phyloP scores from a whole-genome alignment of 2,888 invertebrate species.

The Dolichopus griseipennis region DNA sequence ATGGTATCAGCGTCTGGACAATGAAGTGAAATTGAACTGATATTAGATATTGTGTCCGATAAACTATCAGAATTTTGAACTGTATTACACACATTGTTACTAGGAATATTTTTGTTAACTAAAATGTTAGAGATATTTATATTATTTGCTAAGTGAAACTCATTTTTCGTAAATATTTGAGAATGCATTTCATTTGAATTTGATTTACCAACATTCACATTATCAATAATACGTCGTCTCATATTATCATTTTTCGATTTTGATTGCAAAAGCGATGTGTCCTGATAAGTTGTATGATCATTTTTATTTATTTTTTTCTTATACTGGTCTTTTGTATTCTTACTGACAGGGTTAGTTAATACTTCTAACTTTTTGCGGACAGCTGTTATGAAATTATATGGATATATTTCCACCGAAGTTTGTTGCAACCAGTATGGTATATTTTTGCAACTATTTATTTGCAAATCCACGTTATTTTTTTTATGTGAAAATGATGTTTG shows the following conservation, averaged over 20 bases:
- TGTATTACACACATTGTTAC: not conserved
- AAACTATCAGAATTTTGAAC: conserved; percentile 20
- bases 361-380: conserved; percentile 49
- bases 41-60: conserved; percentile 29
- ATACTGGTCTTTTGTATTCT: not conserved
- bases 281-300: conserved; percentile 7
- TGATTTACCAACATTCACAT: not conserved
- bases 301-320: not conserved
- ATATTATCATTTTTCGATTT: not conserved
- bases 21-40: conserved; percentile 30
- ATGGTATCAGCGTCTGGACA: conserved; percentile 27
- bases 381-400: conserved; percentile 53
- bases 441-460: conserved; percentile 18
- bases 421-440: conserved; percentile 40
- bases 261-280: conserved; percentile 16
- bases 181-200: not conserved
- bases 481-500: too few relatives aligned
- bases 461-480: too few relatives aligned
- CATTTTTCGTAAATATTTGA: not conserved
- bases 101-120: too few relatives aligned
- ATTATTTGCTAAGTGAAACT: not conserved
- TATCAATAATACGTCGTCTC: not conserved
- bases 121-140: not conserved
- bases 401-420: conserved; percentile 44
- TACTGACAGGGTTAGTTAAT: conserved; percentile 26